Base-by-base conservation (phyloP, 2,113 vertebrate species). In the Myrmecobius fasciatus region DNA sequence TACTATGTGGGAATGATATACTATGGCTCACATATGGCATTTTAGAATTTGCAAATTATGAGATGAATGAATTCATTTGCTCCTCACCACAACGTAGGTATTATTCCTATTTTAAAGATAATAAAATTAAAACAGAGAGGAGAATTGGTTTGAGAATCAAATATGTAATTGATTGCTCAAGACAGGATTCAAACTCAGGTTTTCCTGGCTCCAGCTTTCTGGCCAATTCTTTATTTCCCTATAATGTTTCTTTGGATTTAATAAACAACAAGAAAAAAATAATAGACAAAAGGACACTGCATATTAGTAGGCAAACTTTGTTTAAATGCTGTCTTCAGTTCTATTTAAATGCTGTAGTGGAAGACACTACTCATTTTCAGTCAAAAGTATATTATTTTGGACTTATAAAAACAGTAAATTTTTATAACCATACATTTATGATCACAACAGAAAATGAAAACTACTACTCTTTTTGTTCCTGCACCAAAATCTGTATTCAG, bases 251-350 rank as follows among this genome's bases (percentile, higher is more conserved):
- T 83, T n/a, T 83, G 36, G 6, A 43, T 22, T 83, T 6, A 83
- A 24, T 83, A 83, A 20, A 83, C 43, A 83, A 24, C 1, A 43
- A 83, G 67, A 75, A 20, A 83, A 75, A 43, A 83, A 67, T 8
- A 28, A 67, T 5, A 54, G 25, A 53, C 53, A 54, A 54, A 60
- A 83, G 5, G 36, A 43, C 7, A 43, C 7, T 2, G 43, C 17
- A 43, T 91, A 52, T 52, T 89, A 56, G 28, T 22, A 89, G 25
- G 31, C 17, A 67, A 67, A 36, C 83, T 49, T 14, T 89, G 4
- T 26, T 31, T 93, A 94, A 97, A 89, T 83, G 25, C 46, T 90
- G 53, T 51, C 14, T 95, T 51, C 28, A 36, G 47, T 97, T 48
- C 24, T 53, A 96, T 96, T 88, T 48, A 67, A 67, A 67, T 67